Base-by-base conservation (phyloP, 2,113 vertebrate genomes). In the Diphyllodes magnificus region DNA sequence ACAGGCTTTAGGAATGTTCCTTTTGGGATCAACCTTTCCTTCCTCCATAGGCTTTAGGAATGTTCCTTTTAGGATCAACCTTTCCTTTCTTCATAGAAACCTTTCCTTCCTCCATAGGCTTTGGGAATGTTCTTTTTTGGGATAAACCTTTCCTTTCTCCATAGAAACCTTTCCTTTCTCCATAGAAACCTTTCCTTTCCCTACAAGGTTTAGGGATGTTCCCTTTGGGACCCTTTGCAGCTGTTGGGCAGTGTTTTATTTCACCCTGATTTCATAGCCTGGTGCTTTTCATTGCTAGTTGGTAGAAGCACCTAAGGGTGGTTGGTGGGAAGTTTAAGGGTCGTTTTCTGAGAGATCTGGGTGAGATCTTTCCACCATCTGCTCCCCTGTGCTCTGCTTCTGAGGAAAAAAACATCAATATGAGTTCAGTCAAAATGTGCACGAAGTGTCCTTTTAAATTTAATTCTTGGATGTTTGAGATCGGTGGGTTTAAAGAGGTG, bases 281-380 rank as follows among this genome's bases (percentile, higher is more conserved):
- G 64, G 2, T 25, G 69, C 40, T 70, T 63, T 65, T 15, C 42
- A 0, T 4, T 11, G 1, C 49, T 40, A 1, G 0, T 5, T 15
- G 19, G 53, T 13, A 40, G 63, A 65, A 49, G 75, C 50, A 16
- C 11, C 64, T 37, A 1, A 25, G 16, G 42, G 4, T 7, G 40
- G 5, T 4, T 53, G 69, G 44, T 21, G 9, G 4, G 3, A 37
- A 53, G 28, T 53, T 57, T 3, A 10, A 61, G 5, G 25, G 10
- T 11, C 17, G 8, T 31, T 81, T 37, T 15, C 39, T n/a, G 71
- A 18, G 13, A 42, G 15, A 33, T 3, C 15, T 51, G 11, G 10
- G 5, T 13, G 2, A 30, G 25, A 9, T 28, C 78, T 57, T 19
- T 31, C 44, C 54, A 68, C 25, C 47, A 4, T 1, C 51, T 68